Percentiles rank a stretch among this genome's conserved stretches.
Evolutionary conservation across 2,797 vertebrate genomes (phyloP).

Genomic region (Linurgus olivaceus): DNA sequence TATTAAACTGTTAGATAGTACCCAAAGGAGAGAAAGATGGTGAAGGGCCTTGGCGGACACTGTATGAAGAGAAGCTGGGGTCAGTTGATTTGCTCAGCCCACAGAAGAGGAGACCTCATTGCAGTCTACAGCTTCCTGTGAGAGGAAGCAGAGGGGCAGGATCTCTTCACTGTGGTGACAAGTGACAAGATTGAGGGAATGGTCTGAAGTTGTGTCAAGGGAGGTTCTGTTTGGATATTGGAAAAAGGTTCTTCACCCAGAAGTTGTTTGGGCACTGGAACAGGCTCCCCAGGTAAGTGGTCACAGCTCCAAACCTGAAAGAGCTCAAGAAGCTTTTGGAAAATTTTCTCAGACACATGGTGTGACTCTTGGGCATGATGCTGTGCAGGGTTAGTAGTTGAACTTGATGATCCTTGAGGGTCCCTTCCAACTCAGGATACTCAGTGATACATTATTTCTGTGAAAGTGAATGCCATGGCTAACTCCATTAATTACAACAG

Average conservation of each 20-base stretch:
- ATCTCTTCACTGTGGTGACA: neutral
- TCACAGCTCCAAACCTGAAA: neutral
- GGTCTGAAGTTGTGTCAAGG: neutral
- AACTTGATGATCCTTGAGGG: neutral
- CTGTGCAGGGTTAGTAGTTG: neutral
- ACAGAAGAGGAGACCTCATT: neutral
- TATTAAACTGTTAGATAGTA: neutral
- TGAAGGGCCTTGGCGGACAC: neutral
- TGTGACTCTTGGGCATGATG: neutral
- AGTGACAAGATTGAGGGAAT: neutral
- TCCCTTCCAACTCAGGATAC: neutral
- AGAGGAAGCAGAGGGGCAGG: neutral
- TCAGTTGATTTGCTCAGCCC: neutral
- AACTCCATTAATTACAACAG: neutral
- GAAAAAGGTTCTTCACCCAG: neutral
- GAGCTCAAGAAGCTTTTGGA: neutral
- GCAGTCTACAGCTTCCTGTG: neutral
- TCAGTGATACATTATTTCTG: neutral
- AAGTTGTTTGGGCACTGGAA: neutral
- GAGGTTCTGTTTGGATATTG: neutral
- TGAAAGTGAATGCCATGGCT: neutral
- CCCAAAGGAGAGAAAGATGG: neutral
- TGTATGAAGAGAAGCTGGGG: neutral
- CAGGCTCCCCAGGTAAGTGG: too few relatives aligned
- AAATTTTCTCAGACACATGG: neutral